A percentile compares a stretch with the other conserved stretches of the same genome.
Conservation (phyloP, 2,888 invertebrate genomes). For the Chouioia cunea region DNA sequence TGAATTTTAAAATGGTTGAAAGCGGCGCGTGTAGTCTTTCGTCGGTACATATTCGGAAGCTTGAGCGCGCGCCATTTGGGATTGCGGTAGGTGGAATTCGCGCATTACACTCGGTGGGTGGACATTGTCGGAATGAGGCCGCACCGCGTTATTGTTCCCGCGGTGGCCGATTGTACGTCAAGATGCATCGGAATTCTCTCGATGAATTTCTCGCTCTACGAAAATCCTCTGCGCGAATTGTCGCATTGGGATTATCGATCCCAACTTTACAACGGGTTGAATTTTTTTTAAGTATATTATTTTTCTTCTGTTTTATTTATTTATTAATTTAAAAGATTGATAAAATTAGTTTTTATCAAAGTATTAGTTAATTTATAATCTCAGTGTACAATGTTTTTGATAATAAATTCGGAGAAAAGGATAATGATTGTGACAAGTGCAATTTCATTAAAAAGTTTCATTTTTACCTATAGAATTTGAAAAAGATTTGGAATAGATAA, state of each 20-base stretch:
- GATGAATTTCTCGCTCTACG: too few relatives aligned
- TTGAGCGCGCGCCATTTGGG: conserved; percentile 32
- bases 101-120: conserved; percentile 48
- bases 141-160: conserved; percentile 37
- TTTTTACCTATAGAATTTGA: too few relatives aligned
- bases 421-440: too few relatives aligned
- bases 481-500: too few relatives aligned
- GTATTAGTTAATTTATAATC: too few relatives aligned
- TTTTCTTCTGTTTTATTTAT: too few relatives aligned
- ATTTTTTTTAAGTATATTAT: background rate
- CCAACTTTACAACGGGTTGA: too few relatives aligned
- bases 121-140: conserved; percentile 47
- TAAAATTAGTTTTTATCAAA: background rate
- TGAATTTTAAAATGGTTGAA: conserved; percentile 30
- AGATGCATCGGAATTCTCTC: conserved; percentile 28
- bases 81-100: conserved; percentile 54
- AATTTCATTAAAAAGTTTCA: too few relatives aligned
- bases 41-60: background rate
- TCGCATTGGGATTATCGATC: too few relatives aligned
- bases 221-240: too few relatives aligned
- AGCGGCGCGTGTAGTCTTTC: conserved; percentile 15
- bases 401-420: too few relatives aligned
- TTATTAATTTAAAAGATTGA: background rate
- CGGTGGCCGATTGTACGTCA: conserved; percentile 5
- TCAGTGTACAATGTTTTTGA: too few relatives aligned